A percentile compares a stretch with the other conserved stretches of the same genome.
Evolutionary conservation across 2,888 invertebrate species (phyloP).

Genomic region (Brenthis hecate): DNA sequence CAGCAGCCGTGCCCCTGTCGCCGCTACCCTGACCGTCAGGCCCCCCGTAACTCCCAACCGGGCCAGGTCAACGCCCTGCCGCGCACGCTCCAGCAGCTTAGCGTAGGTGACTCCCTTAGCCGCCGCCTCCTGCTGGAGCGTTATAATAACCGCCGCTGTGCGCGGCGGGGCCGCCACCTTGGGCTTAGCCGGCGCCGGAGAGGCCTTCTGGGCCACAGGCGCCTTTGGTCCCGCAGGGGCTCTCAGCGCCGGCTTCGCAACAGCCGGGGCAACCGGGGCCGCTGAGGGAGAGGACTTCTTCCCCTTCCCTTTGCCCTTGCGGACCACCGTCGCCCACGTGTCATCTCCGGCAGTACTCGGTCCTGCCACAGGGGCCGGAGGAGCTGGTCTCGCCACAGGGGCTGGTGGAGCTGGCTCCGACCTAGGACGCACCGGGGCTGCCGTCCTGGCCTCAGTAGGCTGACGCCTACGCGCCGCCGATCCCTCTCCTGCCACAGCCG

Average conservation of each 20-base stretch:
- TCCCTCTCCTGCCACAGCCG: too few relatives aligned
- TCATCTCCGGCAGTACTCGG: too few relatives aligned
- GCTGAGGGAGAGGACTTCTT: too few relatives aligned
- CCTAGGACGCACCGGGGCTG: too few relatives aligned
- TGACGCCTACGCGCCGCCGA: too few relatives aligned
- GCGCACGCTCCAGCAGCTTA: background rate
- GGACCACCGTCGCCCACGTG: too few relatives aligned
- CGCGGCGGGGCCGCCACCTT: background rate
- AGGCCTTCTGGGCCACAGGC: background rate
- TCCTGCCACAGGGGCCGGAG: too few relatives aligned
- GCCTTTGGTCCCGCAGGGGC: background rate
- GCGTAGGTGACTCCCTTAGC: slow-evolving; percentile 4
- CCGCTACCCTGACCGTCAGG: background rate
- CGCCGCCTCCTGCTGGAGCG: background rate
- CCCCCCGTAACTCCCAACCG: background rate
- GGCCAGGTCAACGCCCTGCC: background rate
- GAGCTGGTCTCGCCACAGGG: too few relatives aligned
- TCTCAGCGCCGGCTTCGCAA: background rate
- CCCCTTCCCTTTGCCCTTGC: too few relatives aligned
- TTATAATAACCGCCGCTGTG: slow-evolving; percentile 1
- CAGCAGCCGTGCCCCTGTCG: slow-evolving; percentile 4
- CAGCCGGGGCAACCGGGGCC: too few relatives aligned
- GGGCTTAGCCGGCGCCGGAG: background rate
- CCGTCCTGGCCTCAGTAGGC: too few relatives aligned
- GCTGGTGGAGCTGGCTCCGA: too few relatives aligned